Base-by-base conservation (phyloP, 1,140 invertebrate species). In the Drosophila subpulchrella region DNA sequence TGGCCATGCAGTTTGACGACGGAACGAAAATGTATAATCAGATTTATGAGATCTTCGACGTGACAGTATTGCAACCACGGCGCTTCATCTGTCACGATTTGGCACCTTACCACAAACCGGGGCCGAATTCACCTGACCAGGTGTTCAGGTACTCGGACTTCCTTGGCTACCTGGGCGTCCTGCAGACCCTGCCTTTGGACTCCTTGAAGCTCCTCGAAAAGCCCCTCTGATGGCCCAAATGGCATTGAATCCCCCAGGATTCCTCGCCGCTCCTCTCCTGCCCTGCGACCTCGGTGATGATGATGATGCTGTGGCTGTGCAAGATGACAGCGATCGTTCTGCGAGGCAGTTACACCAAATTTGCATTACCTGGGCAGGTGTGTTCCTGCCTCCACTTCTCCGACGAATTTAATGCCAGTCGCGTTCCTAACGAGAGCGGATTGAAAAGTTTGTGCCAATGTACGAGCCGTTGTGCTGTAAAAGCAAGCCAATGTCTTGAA, bases 311-410 rank as follows among this genome's bases (percentile, higher is more conserved):
- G 65, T 66, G 65, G 60, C 65, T 67, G 59, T 39, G 63, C 59
- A 65, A 32, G 34, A 58, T 75, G 59, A 54, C 73, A 46, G 55
- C 62, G 54, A 59, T 76, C 71, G 50, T 75, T 42, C 61, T 46
- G 44, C 32, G 61, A 51, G 53, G 53, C 60, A 76, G 54, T 74
- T 59, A 75, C 68, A 74, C 36, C 70, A 65, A 50, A 75, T 74
- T 74, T 65, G 70, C 72, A 75, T 75, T 75, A 75, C 53, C 58
- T 41, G 53, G 47, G 44, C 70, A 75, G 72, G 59, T 75, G 59
- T 58, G 34, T 39, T 47, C 12, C 24, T 60, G 30, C 36, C 34
- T 39, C 54, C 48, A 71, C 70, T 60, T n/a, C 61, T 60, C 42
- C 48, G 47, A 10, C 34, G 48, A 53, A 71, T 53, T 71, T 73